Evolutionary conservation across 2,888 invertebrate genomes (phyloP).

Genomic region (Erebia palarica): DNA sequence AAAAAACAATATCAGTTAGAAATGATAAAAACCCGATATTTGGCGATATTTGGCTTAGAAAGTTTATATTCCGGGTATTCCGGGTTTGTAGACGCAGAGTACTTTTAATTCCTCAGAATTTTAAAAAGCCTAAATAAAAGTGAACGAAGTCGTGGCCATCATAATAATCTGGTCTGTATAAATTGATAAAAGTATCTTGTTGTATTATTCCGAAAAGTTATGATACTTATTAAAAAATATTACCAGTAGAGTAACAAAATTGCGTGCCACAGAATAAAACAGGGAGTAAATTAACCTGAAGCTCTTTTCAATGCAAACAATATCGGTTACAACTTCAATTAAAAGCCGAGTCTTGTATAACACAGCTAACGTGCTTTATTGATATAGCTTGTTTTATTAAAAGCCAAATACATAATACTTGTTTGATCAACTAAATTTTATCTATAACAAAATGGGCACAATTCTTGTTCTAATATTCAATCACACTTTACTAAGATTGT

Average conservation of each 20-base stretch:
- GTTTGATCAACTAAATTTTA: no score
- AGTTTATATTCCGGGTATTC: no score
- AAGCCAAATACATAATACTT: neutral
- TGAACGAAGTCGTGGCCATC: no score
- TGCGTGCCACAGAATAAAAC: slow-evolving; percentile 18
- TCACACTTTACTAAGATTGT: no score
- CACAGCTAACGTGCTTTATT: neutral
- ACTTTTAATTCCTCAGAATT: no score
- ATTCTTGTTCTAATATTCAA: no score
- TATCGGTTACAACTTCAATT: slow-evolving; percentile 12
- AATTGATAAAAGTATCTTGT: neutral
- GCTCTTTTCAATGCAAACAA: slow-evolving; percentile 11
- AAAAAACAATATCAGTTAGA: neutral
- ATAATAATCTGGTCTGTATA: no score
- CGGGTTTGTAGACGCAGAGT: no score
- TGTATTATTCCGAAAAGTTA: neutral
- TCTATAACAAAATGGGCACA: no score
- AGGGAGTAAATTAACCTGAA: slow-evolving; percentile 13
- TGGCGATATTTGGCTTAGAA: no score
- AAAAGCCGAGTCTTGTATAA: neutral
- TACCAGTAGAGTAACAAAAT: neutral
- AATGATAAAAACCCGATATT: neutral
- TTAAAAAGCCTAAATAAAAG: no score
- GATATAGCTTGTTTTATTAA: slow-evolving; percentile 7
- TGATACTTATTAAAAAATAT: slow-evolving; percentile 3